phyloP scores from a whole-genome alignment of 2,888 invertebrate genomes.

The Acanthococcus lagerstroemiae region DNA sequence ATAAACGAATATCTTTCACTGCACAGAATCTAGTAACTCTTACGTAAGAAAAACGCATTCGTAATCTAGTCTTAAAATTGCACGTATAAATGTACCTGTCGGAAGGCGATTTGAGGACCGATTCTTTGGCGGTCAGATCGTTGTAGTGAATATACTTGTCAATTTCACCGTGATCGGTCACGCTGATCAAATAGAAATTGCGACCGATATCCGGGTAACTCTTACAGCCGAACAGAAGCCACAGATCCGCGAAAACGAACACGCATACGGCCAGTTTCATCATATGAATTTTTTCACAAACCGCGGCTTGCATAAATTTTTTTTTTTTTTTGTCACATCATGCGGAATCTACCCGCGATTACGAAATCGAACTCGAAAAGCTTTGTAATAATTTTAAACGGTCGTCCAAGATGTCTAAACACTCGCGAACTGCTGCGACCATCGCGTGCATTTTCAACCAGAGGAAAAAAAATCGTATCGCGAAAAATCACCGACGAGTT shows the following conservation, averaged over 20 bases:
- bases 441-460: too few species aligned
- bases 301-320: neutral
- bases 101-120: conserved; percentile 8
- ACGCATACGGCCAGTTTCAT: conserved; percentile 16
- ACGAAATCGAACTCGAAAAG: too few species aligned
- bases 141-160: conserved; percentile 12
- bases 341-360: too few species aligned
- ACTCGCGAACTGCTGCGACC: neutral
- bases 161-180: conserved; percentile 13
- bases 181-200: conserved; percentile 16
- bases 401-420: too few species aligned
- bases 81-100: conserved; percentile 17
- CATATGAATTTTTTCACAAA: neutral
- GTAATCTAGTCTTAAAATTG: too few species aligned
- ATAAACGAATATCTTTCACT: too few species aligned
- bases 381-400: too few species aligned
- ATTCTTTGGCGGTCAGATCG: conserved; percentile 22
- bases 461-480: too few species aligned
- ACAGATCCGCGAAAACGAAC: conserved; percentile 3
- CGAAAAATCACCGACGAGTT: too few species aligned
- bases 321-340: too few species aligned
- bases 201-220: conserved; percentile 1
- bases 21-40: too few species aligned
- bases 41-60: too few species aligned
- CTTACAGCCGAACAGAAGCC: conserved; percentile 1